Evolutionary conservation across 1,140 invertebrate genomes (phyloP), one percentile per base, ranked within the genome.

Genomic region (Trialeurodes vaporariorum): DNA sequence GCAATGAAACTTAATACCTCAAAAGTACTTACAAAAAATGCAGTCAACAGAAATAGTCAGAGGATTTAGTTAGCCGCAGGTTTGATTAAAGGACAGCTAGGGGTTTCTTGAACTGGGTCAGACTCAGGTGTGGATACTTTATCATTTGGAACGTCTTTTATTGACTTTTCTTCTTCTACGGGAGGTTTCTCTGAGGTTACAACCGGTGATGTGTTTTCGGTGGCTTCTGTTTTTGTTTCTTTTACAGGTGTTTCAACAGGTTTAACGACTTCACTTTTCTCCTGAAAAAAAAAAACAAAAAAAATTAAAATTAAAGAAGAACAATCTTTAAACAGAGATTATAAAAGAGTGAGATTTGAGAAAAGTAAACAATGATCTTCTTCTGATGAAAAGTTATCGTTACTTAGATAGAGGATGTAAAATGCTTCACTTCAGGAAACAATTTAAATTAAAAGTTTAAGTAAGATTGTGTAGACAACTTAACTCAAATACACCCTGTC

Each of bases 21-120:
- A n/a, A n/a, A n/a, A n/a, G n/a, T 49, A 49, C 34, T 49, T 49
- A 49, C 34, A 49, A 49, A n/a, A n/a, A 49, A 49, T 49, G 34
- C 34, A 49, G 34, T 49, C 34, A 49, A 49, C 34, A 49, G 34
- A 49, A 17, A 49, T n/a, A n/a, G 17, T 49, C 5, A 49, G 34
- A 17, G 17, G 17, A 17, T 49, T 49, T 49, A 49, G 34, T 49
- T 49, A 5, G 34, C 34, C 34, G 34, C 17, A 17, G 34, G 34
- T 9, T 5, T 5, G 34, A 49, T 49, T 49, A 49, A 49, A 5
- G 34, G 34, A 49, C 34, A 49, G 34, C 34, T 49, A 49, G 17
- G 5, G 17, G 34, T 5, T 17, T 49, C 34, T 49, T 5, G 17
- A 5, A 49, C 34, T 9, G 34, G 34, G 34, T 49, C 34, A 9